Base-by-base conservation (phyloP, 2,113 vertebrate genomes). In the Eubucco bourcierii region DNA sequence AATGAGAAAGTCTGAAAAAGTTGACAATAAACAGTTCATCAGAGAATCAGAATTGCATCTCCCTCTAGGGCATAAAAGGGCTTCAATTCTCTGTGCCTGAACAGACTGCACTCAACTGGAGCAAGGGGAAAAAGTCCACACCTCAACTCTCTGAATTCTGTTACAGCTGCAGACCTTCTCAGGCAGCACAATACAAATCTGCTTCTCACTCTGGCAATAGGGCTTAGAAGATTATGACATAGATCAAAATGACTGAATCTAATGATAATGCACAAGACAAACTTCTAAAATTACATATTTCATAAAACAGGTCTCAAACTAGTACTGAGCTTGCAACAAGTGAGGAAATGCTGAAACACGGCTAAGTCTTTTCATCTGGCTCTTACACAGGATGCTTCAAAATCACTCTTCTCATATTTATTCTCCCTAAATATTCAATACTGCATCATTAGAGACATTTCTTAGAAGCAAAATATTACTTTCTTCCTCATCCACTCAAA, bases 21-120 rank as follows among this genome's bases (percentile, higher is more conserved):
- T 7, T 78, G 56, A 63, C 79, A 70, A 76, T 0, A 0, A 87
- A 76, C 0, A 0, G 29, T 52, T 85, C 28, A 80, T 50, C 47
- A 60, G 44, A 93, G 75, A 87, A 71, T 66, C 27, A 14, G 37
- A 77, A 44, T 20, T 77, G 41, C 47, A 67, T 78, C 53, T 64
- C 19, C 33, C 33, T 71, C 65, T 27, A 44, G 79, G 37, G 56
- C 65, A 15, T 14, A 47, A 73, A 83, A 67, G 44, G 37, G 20
- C 56, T 47, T n/a, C 59, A 77, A 19, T 87, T 46, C 52, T 21
- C 56, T 2, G 1, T 60, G 60, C 25, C 68, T 82, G 33, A 79
- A 67, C 68, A 94, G 72, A 80, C 18, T 77, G 34, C 7, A 95
- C 52, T 41, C 60, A 81, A 20, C 10, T 16, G 31, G 33, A 90